Evolutionary conservation across 2,797 vertebrate genomes (phyloP).

Genomic region (Paramormyrops hopkinsi): DNA sequence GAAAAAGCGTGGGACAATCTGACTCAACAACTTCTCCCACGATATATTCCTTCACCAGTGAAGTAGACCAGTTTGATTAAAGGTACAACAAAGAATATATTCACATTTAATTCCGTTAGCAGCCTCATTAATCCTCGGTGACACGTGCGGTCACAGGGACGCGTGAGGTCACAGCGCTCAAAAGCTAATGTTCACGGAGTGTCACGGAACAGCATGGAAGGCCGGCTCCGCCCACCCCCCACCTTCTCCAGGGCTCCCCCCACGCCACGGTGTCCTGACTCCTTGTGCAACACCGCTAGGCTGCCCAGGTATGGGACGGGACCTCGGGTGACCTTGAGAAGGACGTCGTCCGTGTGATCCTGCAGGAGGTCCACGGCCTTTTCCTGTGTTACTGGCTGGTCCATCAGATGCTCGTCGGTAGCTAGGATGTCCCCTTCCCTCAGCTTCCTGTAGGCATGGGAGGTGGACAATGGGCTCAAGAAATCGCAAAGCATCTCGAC

Average conservation of each 20-base stretch:
- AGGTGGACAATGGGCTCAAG: neutral
- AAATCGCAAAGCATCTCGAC: neutral
- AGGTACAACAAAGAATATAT: neutral
- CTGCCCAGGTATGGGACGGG: slow-evolving; percentile 56
- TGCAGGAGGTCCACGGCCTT: slow-evolving; percentile 68
- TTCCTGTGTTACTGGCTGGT: slow-evolving; percentile 71
- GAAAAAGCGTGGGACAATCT: neutral
- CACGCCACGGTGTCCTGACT: neutral
- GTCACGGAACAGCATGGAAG: neutral
- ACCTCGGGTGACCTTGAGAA: slow-evolving; percentile 67
- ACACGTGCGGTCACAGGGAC: neutral
- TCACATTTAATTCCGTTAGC: neutral
- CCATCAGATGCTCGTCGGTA: slow-evolving; percentile 66
- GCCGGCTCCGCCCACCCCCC: neutral
- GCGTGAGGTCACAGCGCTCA: neutral
- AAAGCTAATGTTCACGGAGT: neutral
- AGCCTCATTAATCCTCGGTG: neutral
- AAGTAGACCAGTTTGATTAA: slow-evolving; percentile 4
- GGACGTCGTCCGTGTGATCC: slow-evolving; percentile 65
- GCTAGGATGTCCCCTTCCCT: slow-evolving; percentile 66
- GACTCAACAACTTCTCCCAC: neutral
- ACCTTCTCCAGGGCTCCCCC: neutral
- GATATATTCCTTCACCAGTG: neutral
- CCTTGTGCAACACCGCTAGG: slow-evolving; percentile 60
- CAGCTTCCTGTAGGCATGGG: slow-evolving; percentile 65